Percentiles rank a stretch among this genome's conserved stretches.
Conservation (phyloP, 2,888 invertebrate species). For the Polyploca ridens region DNA sequence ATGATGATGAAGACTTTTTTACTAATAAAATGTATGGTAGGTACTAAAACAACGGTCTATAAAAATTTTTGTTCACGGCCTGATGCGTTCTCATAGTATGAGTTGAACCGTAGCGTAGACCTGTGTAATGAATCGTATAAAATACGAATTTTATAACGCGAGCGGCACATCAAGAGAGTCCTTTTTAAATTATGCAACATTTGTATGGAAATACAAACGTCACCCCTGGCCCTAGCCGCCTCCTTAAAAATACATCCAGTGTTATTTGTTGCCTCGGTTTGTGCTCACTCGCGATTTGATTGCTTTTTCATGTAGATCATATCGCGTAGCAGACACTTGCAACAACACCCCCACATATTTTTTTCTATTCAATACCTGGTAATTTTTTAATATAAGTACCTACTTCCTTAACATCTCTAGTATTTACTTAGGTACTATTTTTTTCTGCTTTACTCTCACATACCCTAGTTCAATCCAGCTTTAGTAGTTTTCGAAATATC, state of each 20-base stretch:
- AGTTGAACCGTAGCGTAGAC: constrained; percentile 32
- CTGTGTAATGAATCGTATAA: constrained; percentile 58
- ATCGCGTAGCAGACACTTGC: constrained; percentile 35
- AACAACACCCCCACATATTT: constrained; percentile 27
- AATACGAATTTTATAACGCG: constrained; percentile 66
- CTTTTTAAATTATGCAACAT: constrained; percentile 81
- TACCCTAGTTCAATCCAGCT: too few species aligned
- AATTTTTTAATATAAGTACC: too few species aligned
- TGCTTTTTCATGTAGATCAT: constrained; percentile 81
- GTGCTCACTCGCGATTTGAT: constrained; percentile 73
- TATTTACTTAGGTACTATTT: too few species aligned
- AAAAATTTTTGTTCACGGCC: not conserved
- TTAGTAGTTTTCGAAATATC: too few species aligned
- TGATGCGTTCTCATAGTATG: constrained; percentile 14
- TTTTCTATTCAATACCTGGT: constrained; percentile 24
- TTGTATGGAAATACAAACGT: constrained; percentile 79
- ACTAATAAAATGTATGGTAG: not conserved
- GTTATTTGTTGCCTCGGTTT: constrained; percentile 75
- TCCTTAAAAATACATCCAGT: constrained; percentile 75
- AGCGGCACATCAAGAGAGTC: constrained; percentile 56
- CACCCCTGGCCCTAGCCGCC: constrained; percentile 58
- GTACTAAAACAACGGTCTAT: not conserved
- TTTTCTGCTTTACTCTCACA: too few species aligned
- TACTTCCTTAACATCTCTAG: too few species aligned
- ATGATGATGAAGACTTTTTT: not conserved